Evolutionary conservation across 1,140 invertebrate species (phyloP).

Genomic region (Idris sp.): DNA sequence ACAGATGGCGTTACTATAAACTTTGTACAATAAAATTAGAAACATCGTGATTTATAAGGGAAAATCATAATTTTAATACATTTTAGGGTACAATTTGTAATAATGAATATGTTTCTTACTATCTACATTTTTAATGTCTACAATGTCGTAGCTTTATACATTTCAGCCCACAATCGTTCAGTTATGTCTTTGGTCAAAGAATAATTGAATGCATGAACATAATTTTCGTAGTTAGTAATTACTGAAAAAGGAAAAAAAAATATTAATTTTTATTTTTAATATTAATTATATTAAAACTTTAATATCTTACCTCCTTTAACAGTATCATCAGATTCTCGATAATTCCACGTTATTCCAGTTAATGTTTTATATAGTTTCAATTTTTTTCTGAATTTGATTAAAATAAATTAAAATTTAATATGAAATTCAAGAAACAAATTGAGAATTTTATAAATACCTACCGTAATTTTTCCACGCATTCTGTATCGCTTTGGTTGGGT

Average conservation of each 20-base stretch:
- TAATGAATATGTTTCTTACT: too few relatives aligned
- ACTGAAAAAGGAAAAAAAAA: conserved; percentile 7
- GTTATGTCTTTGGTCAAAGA: conserved; percentile 1
- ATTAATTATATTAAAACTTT: neutral
- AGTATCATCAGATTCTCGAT: neutral
- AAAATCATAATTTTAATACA: too few relatives aligned
- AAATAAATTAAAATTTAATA: neutral
- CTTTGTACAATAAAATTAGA: too few relatives aligned
- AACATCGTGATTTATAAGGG: too few relatives aligned
- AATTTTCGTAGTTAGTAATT: conserved; percentile 18
- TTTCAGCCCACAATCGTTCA: conserved; percentile 11
- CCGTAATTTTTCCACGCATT: too few relatives aligned
- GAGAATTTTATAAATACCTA: too few relatives aligned
- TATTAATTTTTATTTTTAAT: conserved; percentile 1
- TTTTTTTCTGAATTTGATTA: conserved; percentile 13
- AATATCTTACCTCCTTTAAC: conserved; percentile 13
- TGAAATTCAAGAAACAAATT: neutral
- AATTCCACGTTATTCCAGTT: conserved; percentile 13
- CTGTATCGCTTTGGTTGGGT: too few relatives aligned
- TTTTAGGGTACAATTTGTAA: too few relatives aligned
- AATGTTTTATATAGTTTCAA: conserved; percentile 6
- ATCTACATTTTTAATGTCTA: too few relatives aligned
- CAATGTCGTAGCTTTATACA: conserved; percentile 14
- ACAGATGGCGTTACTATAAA: too few relatives aligned
- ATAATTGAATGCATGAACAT: conserved; percentile 17